phyloP scores from a whole-genome alignment of 2,797 vertebrate species.

The Anniella stebbinsi region DNA sequence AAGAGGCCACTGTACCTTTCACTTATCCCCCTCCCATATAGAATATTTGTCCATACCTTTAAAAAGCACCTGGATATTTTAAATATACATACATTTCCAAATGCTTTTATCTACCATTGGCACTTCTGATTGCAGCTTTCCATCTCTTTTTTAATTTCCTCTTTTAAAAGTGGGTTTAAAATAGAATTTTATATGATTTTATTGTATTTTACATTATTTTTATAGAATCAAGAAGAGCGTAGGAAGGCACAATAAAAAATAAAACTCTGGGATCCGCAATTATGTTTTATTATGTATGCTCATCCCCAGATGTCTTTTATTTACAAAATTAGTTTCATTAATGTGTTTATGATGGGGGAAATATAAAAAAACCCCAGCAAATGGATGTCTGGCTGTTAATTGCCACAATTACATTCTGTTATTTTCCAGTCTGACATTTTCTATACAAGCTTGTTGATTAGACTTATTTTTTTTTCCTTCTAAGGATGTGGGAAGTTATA shows the following conservation, averaged over 20 bases:
- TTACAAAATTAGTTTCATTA: constrained; percentile 20
- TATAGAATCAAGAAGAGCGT: not conserved
- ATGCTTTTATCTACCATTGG: not conserved
- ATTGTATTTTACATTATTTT: not conserved
- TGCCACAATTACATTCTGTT: constrained; percentile 5
- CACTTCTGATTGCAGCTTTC: not conserved
- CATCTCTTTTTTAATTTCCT: too few relatives aligned
- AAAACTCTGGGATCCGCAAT: not conserved
- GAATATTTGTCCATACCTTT: not conserved
- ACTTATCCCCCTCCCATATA: not conserved
- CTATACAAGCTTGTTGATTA: constrained; percentile 28
- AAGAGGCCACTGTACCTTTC: too few relatives aligned
- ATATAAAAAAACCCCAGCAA: not conserved
- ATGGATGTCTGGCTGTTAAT: constrained; percentile 17
- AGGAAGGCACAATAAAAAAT: not conserved
- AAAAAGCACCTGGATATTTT: not conserved
- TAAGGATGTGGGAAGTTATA: not conserved
- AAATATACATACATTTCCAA: too few relatives aligned
- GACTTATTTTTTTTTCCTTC: constrained; percentile 42
- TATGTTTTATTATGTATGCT: not conserved
- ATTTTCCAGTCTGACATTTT: not conserved
- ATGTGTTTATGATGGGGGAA: constrained; percentile 7
- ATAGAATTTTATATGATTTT: not conserved
- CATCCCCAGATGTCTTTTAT: constrained; percentile 35
- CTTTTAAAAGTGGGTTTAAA: not conserved